Evolutionary conservation across 2,113 vertebrate species (phyloP).

Genomic region (Ceuthmochares aereus): DNA sequence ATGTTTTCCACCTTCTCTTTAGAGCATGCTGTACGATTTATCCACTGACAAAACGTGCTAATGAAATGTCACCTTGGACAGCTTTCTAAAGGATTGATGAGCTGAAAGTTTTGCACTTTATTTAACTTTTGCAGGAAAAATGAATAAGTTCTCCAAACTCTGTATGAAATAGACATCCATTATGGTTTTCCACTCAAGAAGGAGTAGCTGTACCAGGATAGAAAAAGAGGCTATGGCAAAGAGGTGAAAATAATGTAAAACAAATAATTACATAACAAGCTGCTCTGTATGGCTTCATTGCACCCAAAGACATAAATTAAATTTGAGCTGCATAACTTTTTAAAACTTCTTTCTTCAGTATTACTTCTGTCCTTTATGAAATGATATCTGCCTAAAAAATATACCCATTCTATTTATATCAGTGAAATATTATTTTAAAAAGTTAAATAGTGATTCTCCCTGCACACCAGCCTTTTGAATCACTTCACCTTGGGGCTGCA

Average conservation of each 20-base stretch:
- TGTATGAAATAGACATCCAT: constrained; percentile 76
- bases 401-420: neutral
- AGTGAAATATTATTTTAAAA: neutral
- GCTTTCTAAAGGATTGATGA: constrained; percentile 88
- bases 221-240: constrained; percentile 9
- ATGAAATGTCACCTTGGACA: constrained; percentile 95
- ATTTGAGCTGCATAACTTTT: neutral
- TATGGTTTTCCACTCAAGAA: constrained; percentile 55
- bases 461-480: neutral
- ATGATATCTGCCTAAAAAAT: neutral
- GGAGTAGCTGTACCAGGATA: constrained; percentile 6
- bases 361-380: neutral
- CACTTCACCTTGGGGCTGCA: neutral
- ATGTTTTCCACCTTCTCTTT: constrained; percentile 82
- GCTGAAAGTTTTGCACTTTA: constrained; percentile 87
- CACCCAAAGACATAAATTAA: neutral
- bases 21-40: constrained; percentile 83
- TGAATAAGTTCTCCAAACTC: constrained; percentile 79
- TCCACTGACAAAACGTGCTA: constrained; percentile 92
- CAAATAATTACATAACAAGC: constrained; percentile 55
- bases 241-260: constrained; percentile 1
- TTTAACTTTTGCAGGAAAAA: constrained; percentile 86
- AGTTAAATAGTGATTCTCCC: neutral
- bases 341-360: neutral
- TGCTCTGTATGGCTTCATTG: neutral